Percentiles rank a stretch among this genome's conserved stretches.
Conservation (phyloP, 2,888 invertebrate species). For the Plebejus argus region DNA sequence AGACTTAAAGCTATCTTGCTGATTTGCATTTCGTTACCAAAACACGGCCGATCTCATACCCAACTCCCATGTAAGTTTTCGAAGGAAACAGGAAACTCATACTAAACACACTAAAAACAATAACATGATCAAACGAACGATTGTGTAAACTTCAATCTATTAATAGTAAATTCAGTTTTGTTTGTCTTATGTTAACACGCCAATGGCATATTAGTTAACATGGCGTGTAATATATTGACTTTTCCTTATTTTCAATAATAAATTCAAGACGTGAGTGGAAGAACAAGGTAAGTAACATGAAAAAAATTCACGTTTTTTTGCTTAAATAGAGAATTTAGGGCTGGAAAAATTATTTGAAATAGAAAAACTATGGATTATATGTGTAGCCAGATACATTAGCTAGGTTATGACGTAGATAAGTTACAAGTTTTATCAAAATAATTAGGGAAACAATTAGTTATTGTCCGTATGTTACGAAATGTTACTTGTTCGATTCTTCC, state of each 20-base stretch:
- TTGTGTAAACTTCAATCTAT: conserved; percentile 2
- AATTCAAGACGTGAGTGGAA: no score
- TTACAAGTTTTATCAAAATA: no score
- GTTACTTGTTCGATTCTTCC: no score
- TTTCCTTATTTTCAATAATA: neutral
- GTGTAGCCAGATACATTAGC: no score
- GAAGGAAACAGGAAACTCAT: neutral
- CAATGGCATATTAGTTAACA: neutral
- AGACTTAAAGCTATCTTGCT: neutral
- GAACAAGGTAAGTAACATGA: no score
- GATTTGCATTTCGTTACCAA: neutral
- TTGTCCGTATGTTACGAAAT: no score
- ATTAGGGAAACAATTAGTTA: no score
- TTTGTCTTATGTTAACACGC: neutral
- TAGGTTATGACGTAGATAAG: no score
- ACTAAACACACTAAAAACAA: conserved; percentile 1
- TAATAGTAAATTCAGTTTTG: neutral
- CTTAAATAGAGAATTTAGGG: no score
- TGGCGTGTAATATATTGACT: neutral
- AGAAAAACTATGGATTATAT: no score
- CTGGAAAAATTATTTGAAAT: no score
- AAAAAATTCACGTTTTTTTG: no score
- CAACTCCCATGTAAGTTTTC: neutral
- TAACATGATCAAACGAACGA: neutral
- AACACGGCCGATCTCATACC: neutral